Base-by-base conservation (phyloP, 2,113 vertebrate genomes). In the Poecile atricapillus region DNA sequence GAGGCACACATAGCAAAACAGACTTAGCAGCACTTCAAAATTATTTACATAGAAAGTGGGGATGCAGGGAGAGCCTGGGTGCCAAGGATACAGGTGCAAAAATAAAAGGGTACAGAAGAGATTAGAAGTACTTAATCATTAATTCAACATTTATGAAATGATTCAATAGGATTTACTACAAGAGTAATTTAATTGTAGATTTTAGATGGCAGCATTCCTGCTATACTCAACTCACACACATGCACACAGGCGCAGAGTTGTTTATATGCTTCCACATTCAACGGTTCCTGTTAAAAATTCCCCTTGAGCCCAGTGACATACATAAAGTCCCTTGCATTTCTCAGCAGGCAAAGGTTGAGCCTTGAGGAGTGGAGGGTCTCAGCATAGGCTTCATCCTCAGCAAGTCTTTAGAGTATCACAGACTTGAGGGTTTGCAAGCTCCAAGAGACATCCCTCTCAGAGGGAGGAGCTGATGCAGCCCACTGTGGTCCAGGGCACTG, bases 211-310 rank as follows among this genome's bases (percentile, higher is more conserved):
- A 56, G 35, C 43, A 43, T 73, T 73, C 8, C 15, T 64, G 0
- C 31, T 64, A 4, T 47, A 25, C n/a, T 55, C 3, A 41, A 5
- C 21, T 47, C 25, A 20, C 12, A 2, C 0, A 1, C 39, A 25
- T 28, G 43, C 22, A 16, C 5, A 5, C 27, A 9, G 59, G 31
- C 59, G 35, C 58, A 31, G 49, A 63, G 31, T 31, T 80, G 49
- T 47, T 39, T n/a, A 22, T 14, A 3, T 15, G 49, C 18, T 80
- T 18, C 14, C 0, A 1, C 64, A 25, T 64, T 63, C 85, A 50
- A 31, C 31, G 35, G 25, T 58, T 15, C 31, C 43, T 81, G 37
- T 80, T 64, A 73, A 50, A 56, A 56, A 37, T 44, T 73, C 11
- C 11, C 15, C 31, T 33, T 50, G 52, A 50, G 52, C 46, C 46